Evolutionary conservation across 2,888 invertebrate genomes (phyloP), one percentile per base, ranked within the genome.

Genomic region (Malacosoma neustria): DNA sequence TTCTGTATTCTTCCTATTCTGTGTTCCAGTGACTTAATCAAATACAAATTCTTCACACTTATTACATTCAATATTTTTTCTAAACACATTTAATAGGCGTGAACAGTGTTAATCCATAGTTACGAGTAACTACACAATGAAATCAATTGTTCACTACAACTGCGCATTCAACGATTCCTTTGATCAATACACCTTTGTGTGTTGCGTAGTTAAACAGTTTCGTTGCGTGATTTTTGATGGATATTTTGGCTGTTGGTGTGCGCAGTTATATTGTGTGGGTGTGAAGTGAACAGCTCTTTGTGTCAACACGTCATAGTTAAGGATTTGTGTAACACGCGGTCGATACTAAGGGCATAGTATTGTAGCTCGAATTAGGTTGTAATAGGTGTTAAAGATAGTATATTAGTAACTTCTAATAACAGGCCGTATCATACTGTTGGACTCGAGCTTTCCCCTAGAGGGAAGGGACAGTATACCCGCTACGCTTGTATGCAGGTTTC

Each of bases 71-170:
- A 7, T 22, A 7, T 22, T 22, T 22, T 22, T 22, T 22, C 22
- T 22, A 22, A 22, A 22, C 22, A 22, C 22, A 22, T 22, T 22
- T 22, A 22, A 22, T 5, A 22, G 22, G 22, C 22, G 22, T 22
- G 22, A 2, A 69, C 72, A 49, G 50, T 59, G 62, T 70, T 76
- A 77, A 80, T 79, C 77, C 79, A 53, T 57, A 61, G 69, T 75
- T 72, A 75, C 70, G 71, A 71, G 65, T 52, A 60, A 58, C 37
- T 40, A 49, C 49, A 70, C 68, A 68, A 72, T 42, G 32, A 46
- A 1, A 9, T 35, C 44, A 40, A 42, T 54, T 60, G 57, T 42
- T 46, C 22, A 22, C 6, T 22, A 22, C 22, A 22, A 22, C 22
- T 22, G 22, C 5, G 22, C 22, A 22, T 2, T 5, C 1, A 7